Base-by-base conservation (phyloP, 2,888 invertebrate genomes). In the Sinodicranocentrus sp. region DNA sequence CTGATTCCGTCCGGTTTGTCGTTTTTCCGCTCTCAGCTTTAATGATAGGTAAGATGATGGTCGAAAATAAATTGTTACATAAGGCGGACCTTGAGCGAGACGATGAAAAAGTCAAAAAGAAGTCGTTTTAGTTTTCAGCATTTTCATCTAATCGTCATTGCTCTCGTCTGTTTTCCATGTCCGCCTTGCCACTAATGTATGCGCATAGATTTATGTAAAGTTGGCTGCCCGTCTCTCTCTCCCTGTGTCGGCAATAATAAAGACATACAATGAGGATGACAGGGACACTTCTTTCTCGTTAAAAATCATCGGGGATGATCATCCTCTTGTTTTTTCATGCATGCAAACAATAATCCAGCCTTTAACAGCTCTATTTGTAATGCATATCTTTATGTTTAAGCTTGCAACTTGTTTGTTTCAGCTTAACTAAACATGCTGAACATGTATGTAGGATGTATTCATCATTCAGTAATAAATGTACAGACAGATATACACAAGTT, bases 271-370 rank as follows among this genome's bases (percentile, higher is more conserved):
- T 71, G 71, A 65, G 68, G 71, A 82, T 82, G 82, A 82, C 82
- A 82, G 82, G 82, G 76, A 82, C 82, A 82, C 76, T 82, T 82
- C 68, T 75, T 70, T 82, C 82, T 82, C 82, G 82, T 82, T 82
- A 82, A 82, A 82, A 76, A 82, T 82, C 57, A 75, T 75, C 23
- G 57, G 76, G 71, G 65, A 82, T 71, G 76, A 75, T 68, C 67
- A 71, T 65, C 48, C 59, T 63, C 70, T 71, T 61, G 70, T 76
- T 63, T 63, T 57, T 70, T 68, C 52, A 59, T 70, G 73, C 54
- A 75, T 82, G 54, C 75, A 68, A 68, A 82, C 82, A 61, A 76
- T 76, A 57, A 75, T 71, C 70, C 48, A 28, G 52, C 43, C 26
- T 75, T 70, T 76, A 82, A 82, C 82, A 71, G 82, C 82, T 82